These are phyloP conservation scores for Danio kyathit DNA, from an alignment of 2,797 vertebrate species.

Conservation along the genomic window DNA sequence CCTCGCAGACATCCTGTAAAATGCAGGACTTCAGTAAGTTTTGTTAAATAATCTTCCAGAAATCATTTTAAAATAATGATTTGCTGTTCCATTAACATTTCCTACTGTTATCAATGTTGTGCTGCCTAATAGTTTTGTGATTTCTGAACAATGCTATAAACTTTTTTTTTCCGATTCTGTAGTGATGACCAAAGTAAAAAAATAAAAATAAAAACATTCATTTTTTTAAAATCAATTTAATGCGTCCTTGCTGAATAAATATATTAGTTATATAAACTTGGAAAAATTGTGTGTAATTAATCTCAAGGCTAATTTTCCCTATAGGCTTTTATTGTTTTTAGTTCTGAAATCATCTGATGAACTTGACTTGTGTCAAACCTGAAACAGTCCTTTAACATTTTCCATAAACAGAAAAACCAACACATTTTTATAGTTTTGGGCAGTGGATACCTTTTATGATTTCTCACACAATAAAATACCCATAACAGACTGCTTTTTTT, in stretches of 20 bases:
- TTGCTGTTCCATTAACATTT: background rate
- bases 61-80: background rate
- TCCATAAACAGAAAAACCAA: background rate
- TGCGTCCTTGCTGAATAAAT: background rate
- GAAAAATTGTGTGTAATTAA: background rate
- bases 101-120: background rate
- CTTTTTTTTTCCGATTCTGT: background rate
- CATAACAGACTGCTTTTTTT: background rate
- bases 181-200: background rate
- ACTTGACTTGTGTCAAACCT: background rate
- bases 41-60: too few species aligned
- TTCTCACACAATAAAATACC: constrained; percentile 1
- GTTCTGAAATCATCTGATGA: background rate
- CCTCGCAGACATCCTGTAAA: background rate
- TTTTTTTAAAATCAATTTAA: background rate
- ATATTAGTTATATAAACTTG: background rate
- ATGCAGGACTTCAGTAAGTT: background rate
- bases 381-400: background rate
- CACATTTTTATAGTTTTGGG: background rate
- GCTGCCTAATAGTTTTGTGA: background rate
- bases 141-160: background rate
- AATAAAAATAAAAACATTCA: background rate
- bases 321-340: background rate
- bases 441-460: background rate
- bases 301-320: background rate